Evolutionary conservation across 2,888 invertebrate genomes (phyloP).

Genomic region (Fragum sueziense): DNA sequence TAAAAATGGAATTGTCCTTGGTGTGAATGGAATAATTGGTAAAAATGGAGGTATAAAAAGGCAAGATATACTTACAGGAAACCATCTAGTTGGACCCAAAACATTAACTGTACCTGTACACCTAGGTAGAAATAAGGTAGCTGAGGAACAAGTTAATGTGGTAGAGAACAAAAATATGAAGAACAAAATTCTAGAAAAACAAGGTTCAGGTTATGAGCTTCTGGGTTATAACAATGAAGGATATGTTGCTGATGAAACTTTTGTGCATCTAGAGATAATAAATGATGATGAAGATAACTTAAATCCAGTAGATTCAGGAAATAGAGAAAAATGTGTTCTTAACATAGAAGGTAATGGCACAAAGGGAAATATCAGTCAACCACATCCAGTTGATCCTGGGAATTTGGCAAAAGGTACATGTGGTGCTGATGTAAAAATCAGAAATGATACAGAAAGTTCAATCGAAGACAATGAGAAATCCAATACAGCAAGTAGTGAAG

Average conservation of each 20-base stretch:
- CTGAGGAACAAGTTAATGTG: not conserved
- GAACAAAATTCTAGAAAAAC: not conserved
- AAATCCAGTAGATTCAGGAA: too few species aligned
- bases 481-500: not conserved
- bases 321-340: too few species aligned
- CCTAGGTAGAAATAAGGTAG: not conserved
- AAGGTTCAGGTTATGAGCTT: constrained; percentile 18
- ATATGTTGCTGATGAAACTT: not conserved
- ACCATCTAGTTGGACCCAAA: not conserved
- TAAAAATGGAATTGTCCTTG: not conserved
- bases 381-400: not conserved
- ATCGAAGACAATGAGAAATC: not conserved
- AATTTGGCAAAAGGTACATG: not conserved
- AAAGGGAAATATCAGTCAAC: not conserved
- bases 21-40: not conserved
- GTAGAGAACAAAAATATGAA: not conserved
- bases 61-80: constrained; percentile 3
- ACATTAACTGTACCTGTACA: not conserved
- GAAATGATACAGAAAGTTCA: not conserved
- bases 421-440: not conserved
- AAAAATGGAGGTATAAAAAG: constrained; percentile 17
- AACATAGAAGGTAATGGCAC: too few species aligned
- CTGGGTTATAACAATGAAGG: constrained; percentile 29
- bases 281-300: not conserved
- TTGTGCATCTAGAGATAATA: not conserved